Evolutionary conservation across 2,113 vertebrate genomes (phyloP).

Genomic region (Lepisosteus osseus): DNA sequence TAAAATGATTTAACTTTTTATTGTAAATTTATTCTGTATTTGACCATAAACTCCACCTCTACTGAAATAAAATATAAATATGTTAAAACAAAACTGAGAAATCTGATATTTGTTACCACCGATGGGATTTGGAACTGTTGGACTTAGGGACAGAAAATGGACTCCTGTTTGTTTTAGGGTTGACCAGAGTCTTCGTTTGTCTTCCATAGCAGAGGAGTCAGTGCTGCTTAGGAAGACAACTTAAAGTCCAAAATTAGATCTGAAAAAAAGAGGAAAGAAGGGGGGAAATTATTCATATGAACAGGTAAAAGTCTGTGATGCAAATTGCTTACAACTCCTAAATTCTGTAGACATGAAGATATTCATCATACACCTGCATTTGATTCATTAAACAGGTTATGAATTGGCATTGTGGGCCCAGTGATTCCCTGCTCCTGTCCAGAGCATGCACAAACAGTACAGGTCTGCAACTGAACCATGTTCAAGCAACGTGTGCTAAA

Average conservation of each 20-base stretch:
- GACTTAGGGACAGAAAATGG: slow-evolving; percentile 14
- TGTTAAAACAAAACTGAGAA: slow-evolving; percentile 32
- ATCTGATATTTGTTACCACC: slow-evolving; percentile 13
- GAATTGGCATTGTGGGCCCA: no score
- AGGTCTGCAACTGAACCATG: no score
- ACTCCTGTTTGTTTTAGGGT: background rate
- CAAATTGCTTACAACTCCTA: no score
- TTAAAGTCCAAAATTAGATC: background rate
- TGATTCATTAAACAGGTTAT: no score
- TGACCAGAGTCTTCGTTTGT: background rate
- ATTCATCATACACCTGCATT: no score
- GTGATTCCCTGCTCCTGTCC: no score
- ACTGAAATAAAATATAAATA: slow-evolving; percentile 41
- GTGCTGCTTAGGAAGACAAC: background rate
- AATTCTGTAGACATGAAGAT: no score
- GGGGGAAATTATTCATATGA: no score
- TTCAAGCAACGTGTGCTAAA: no score
- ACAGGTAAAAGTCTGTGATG: no score
- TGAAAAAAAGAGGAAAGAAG: background rate
- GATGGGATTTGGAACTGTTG: slow-evolving; percentile 13
- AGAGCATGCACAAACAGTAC: no score
- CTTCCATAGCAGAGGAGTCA: background rate
- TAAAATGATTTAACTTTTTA: slow-evolving; percentile 28
- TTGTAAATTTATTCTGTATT: slow-evolving; percentile 28
- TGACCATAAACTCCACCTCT: slow-evolving; percentile 24